Evolutionary conservation across 2,113 vertebrate genomes (phyloP), one percentile per base, ranked within the genome.

Genomic region (Tetraodon nigroviridis): DNA sequence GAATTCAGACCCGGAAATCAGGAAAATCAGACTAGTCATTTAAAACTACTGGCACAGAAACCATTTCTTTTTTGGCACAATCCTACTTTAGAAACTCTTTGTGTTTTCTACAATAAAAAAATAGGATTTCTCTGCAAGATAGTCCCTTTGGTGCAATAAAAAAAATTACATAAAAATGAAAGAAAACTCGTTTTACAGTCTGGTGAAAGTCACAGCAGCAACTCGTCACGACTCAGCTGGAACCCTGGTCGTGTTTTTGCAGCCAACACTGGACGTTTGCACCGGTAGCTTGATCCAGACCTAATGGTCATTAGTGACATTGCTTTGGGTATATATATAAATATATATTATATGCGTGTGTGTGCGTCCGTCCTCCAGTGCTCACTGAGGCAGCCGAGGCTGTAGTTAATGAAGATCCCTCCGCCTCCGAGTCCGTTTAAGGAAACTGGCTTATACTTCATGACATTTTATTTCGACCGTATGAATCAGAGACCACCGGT

Each of bases 391-490:
- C n/a, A 56, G 61, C 68, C 55, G 27, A 71, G 71, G 57, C 58
- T 54, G 45, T 75, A 76, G 71, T 77, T 79, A 83, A 77, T 55
- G 67, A 48, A 14, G 24, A 61, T 64, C 55, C 61, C 69, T 59
- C 60, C 52, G 58, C 70, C 79, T 53, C 65, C 20, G 29, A 55
- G 71, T 76, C 53, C 7, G 48, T 44, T 37, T 19, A 1, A 54
- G 47, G 55, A 64, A 61, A 56, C 49, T 62, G 63, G 59, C 49
- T 64, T 65, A 76, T 61, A 67, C 65, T 48, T 59, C 15, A 0
- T 75, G 68, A 61, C 71, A 73, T 80, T 75, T 77, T 64, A 64
- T 51, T 63, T 51, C 44, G 41, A 37, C 79, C 59, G 68, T 57
- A 64, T 70, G 75, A 55, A 51, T 77, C 68, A 64, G 16, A 57